Evolutionary conservation across 2,797 vertebrate genomes (phyloP).

Genomic region (Bryconaethiops microstoma): DNA sequence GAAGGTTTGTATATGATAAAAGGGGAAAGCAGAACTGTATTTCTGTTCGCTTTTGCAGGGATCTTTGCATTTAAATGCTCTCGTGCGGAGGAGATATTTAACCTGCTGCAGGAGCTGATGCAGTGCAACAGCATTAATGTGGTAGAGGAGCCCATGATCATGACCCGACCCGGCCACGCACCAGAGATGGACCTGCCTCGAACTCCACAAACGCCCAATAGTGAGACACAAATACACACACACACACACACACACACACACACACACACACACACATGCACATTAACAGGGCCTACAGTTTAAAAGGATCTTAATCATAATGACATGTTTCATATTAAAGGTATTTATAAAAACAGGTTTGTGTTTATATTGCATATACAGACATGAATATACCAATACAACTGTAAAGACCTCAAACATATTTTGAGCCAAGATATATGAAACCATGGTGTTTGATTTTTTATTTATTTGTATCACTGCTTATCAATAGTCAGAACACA

Average conservation of each 20-base stretch:
- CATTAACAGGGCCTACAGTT: background rate
- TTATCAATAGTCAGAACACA: no score
- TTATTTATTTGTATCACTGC: no score
- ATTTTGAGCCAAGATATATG: no score
- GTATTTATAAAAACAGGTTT: no score
- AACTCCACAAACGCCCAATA: constrained; percentile 85
- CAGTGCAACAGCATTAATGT: constrained; percentile 98
- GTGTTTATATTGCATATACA: background rate
- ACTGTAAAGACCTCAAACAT: background rate
- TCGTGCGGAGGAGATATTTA: constrained; percentile 97
- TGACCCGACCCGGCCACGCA: constrained; percentile 86
- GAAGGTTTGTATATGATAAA: background rate
- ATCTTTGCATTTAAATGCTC: constrained; percentile 99
- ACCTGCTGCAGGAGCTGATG: constrained; percentile 97
- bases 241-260: background rate
- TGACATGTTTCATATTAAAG: no score
- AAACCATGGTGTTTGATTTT: no score
- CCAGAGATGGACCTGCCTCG: constrained; percentile 85
- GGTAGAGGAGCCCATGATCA: constrained; percentile 92
- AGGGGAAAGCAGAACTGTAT: background rate
- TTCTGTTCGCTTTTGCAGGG: constrained; percentile 71
- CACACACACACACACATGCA: background rate
- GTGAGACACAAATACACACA: constrained; percentile 68
- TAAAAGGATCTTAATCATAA: background rate
- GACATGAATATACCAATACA: background rate